Evolutionary conservation across 2,797 vertebrate genomes (phyloP).

Genomic region (Gallinago nigripennis): DNA sequence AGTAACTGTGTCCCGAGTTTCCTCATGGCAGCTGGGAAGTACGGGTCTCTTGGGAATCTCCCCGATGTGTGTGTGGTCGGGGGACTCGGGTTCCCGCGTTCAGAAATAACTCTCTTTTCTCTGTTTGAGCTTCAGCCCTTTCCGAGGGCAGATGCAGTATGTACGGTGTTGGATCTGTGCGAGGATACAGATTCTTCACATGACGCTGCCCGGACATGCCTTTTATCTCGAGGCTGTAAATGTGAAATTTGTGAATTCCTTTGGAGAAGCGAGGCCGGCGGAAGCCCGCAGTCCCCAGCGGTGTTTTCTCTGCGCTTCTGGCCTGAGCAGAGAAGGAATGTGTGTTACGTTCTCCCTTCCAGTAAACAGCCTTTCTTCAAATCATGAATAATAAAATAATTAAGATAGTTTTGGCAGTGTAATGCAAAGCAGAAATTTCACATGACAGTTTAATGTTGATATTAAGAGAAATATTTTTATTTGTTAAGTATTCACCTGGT

Average conservation of each 20-base stretch:
- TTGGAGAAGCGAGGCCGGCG: not conserved
- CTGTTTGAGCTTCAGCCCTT: not conserved
- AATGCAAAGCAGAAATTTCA: not conserved
- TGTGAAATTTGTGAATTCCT: not conserved
- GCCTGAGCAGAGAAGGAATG: not conserved
- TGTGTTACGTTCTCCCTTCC: not conserved
- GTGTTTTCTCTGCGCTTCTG: not conserved
- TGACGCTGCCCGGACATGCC: not conserved
- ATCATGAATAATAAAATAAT: not conserved
- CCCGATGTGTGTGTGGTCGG: accelerated
- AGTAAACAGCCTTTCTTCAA: not conserved
- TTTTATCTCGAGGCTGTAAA: not conserved
- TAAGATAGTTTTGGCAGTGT: not conserved
- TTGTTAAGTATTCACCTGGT: not conserved
- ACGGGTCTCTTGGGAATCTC: accelerated
- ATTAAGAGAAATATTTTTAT: not conserved
- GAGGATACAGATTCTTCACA: not conserved
- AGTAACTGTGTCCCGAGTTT: not conserved
- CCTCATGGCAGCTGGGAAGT: not conserved
- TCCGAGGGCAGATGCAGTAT: accelerated
- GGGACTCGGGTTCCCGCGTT: accelerated
- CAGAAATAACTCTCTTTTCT: not conserved
- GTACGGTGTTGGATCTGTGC: accelerated
- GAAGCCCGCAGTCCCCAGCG: not conserved
- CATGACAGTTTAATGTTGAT: not conserved